These are phyloP conservation scores for Sialia sialis DNA, from an alignment of 2,113 vertebrate species.

Conservation along the genomic window DNA sequence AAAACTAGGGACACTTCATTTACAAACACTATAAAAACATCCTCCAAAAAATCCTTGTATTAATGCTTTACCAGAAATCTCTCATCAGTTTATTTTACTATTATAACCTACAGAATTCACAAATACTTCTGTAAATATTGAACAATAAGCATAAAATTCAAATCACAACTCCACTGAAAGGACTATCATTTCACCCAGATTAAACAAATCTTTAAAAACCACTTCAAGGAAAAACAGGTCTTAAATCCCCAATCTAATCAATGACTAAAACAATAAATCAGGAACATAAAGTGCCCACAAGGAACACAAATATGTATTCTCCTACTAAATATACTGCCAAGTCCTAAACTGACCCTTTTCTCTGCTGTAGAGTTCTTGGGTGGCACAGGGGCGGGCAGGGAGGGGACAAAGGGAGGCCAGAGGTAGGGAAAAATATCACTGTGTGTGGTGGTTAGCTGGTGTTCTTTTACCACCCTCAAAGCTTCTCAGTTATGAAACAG, in stretches of 20 bases:
- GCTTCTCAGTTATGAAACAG: neutral
- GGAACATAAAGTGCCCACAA: neutral
- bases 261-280: neutral
- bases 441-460: neutral
- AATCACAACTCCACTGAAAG: neutral
- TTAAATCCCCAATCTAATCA: neutral
- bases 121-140: neutral
- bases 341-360: neutral
- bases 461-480: neutral
- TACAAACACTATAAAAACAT: neutral
- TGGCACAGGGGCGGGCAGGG: neutral
- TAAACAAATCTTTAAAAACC: neutral
- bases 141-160: neutral
- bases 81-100: neutral
- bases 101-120: neutral
- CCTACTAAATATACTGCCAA: neutral
- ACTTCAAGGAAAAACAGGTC: neutral
- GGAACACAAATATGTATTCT: accelerated
- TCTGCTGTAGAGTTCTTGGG: neutral
- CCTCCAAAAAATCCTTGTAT: neutral
- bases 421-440: neutral
- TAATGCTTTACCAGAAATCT: neutral
- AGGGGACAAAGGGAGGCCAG: neutral
- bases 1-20: neutral
- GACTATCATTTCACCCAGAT: neutral